These are phyloP conservation scores for Cephus runcator DNA, from an alignment of 2,888 invertebrate genomes.

Conservation along the genomic window DNA sequence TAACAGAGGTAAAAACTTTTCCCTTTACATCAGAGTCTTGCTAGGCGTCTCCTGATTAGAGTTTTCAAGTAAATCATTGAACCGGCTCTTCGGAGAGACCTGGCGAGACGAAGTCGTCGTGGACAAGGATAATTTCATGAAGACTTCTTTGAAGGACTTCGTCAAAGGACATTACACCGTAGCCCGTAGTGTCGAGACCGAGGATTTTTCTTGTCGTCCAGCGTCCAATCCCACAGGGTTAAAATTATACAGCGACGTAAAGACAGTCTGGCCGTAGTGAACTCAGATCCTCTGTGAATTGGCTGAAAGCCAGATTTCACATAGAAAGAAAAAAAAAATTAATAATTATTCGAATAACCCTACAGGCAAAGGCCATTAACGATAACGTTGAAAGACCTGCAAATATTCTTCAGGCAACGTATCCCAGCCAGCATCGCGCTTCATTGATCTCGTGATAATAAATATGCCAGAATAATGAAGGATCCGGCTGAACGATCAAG, in stretches of 20 bases:
- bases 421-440: not conserved
- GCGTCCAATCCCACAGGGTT: not conserved
- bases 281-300: slow-evolving; percentile 10
- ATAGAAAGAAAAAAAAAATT: slow-evolving; percentile 14
- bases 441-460: not conserved
- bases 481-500: slow-evolving; percentile 22
- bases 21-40: not conserved
- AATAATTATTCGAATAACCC: slow-evolving; percentile 17
- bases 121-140: not conserved
- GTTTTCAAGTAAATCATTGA: not conserved
- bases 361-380: no score
- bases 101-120: not conserved
- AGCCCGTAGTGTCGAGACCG: not conserved
- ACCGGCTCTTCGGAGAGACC: not conserved
- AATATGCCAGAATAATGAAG: not conserved
- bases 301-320: slow-evolving; percentile 27
- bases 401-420: no score
- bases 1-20: not conserved
- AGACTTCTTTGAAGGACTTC: not conserved
- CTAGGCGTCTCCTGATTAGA: not conserved
- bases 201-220: not conserved
- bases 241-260: not conserved
- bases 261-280: not conserved
- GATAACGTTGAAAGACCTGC: no score
- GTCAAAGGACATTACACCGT: not conserved